Evolutionary conservation across 2,888 invertebrate genomes (phyloP), one percentile per base, ranked within the genome.

Genomic region (Lasioglossum malachurum): DNA sequence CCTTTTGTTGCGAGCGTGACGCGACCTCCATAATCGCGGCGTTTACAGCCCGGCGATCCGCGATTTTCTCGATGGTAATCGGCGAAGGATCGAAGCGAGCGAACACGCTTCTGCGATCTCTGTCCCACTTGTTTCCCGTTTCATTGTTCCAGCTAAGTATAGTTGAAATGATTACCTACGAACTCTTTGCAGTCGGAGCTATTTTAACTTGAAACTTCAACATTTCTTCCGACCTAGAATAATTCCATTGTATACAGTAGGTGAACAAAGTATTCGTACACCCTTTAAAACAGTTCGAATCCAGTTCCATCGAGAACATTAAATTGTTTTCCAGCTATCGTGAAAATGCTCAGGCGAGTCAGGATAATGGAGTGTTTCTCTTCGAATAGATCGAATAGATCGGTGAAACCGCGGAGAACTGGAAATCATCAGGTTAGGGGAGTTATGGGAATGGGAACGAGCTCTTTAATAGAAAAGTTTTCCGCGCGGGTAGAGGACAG

Each of bases 381-480:
- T 57, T n/a, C 57, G n/a, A 57, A 57, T 64, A 14, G 4, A 60
- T 60, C 60, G 60, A 27, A 12, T 4, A 12, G 27, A 31, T 64
- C 27, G 31, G 4, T 8, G 14, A n/a, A 71, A 71, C 41, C 41
- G n/a, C 71, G 41, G 38, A 41, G 41, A 41, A 71, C n/a, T 71
- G n/a, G 71, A 41, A n/a, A 71, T 71, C 71, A 71, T 38, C 71
- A 71, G 41, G 71, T 71, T 7, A 41, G 35, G 19, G n/a, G 31
- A 82, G 67, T 82, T 79, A 82, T 4, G 74, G 49, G 49, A 10
- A 53, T 67, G 41, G 49, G 38, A 60, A 78, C 38, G 41, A 19
- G 12, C 16, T 27, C 14, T 71, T 41, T 71, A 71, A 71, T 71
- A 71, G 71, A 71, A 71, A 71, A 71, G 71, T 71, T 71, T 41